Evolutionary conservation across 64 coral and sea anemone species (phyloP), one percentile per base, ranked within the genome.

Genomic region (Exaiptasia diaphana): DNA sequence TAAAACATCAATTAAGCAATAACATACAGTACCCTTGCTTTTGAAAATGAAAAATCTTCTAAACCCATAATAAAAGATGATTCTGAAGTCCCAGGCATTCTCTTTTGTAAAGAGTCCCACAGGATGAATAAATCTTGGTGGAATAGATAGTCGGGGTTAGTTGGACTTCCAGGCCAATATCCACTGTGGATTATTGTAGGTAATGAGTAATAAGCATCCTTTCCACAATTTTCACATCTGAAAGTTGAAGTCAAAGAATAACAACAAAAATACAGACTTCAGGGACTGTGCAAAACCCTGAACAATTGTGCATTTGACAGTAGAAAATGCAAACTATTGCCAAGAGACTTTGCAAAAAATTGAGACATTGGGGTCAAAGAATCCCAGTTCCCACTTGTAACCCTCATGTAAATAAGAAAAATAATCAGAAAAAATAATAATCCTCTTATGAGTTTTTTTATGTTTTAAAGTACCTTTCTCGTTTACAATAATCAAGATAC

Each of bases 101-200:
- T 53, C 74, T 85, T 91, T 69, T 71, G 80, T 6, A 70, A 70
- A 50, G 68, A 46, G 49, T 81, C 86, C 76, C 76, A 81, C 50
- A 89, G 49, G 55, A 65, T 53, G 60, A 88, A 88, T 54, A 88
- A 39, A 71, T 89, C 67, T 48, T 89, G 87, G 31, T 81, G 23
- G 70, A 90, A 90, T 7, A 90, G 49, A 38, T 90, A 81, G 4
- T 49, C 61, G 50, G 78, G 61, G 30, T 78, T 53, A 36, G 32
- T 71, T 13, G 88, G 72, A 69, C 79, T 90, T 46, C 88, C 88
- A 73, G 61, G 79, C 88, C 88, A 90, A 83, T 85, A 91, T 11
- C 89, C 89, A 59, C 57, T 55, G 23, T 61, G 62, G 35, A 91
- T 30, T 34, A 91, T 41, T 48, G 50, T 41, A 40, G 38, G 9